Evolutionary conservation across 2,888 invertebrate species (phyloP), one percentile per base, ranked within the genome.

Genomic region (Miltochrista miniata): DNA sequence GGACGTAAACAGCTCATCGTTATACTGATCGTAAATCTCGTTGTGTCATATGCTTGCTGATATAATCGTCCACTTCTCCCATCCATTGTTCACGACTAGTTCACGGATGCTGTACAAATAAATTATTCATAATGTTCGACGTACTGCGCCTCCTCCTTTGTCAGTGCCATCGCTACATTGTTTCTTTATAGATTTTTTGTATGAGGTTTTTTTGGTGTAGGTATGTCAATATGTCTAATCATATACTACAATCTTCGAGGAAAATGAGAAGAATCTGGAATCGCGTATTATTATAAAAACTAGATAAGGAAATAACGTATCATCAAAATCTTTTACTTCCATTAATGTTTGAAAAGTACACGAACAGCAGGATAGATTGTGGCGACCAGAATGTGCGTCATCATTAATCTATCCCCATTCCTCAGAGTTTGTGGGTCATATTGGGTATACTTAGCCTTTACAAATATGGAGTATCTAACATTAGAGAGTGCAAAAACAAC

Each of bases 1-100:
- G 58, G 65, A 68, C 61, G 40, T 65, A 66, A 68, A 59, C 49
- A 56, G 66, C 70, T 68, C 74, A 72, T 72, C 72, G n/a, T 59
- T 68, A 56, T 60, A 48, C 60, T 50, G 57, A 64, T 67, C 70
- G 70, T 87, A 86, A 85, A 86, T 85, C 83, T 67, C 54, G 56
- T 59, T 56, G 68, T 74, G 70, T 65, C 75, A 72, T 76, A 74
- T 71, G 71, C 73, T 64, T 69, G 70, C 69, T 74, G 81, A 86
- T 84, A 81, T 70, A 76, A 85, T 86, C 81, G 73, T 74, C 64
- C 59, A 70, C 70, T 68, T 59, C 61, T 69, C 76, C 74, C 76
- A 68, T 73, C 76, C 70, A 83, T 87, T 87, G 88, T 87, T 83
- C 75, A 81, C 77, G 78, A 78, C 72, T 52, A 68, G 73, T 71